Base-by-base conservation (phyloP, 2,113 vertebrate genomes). In the Dicentrarchus labrax region DNA sequence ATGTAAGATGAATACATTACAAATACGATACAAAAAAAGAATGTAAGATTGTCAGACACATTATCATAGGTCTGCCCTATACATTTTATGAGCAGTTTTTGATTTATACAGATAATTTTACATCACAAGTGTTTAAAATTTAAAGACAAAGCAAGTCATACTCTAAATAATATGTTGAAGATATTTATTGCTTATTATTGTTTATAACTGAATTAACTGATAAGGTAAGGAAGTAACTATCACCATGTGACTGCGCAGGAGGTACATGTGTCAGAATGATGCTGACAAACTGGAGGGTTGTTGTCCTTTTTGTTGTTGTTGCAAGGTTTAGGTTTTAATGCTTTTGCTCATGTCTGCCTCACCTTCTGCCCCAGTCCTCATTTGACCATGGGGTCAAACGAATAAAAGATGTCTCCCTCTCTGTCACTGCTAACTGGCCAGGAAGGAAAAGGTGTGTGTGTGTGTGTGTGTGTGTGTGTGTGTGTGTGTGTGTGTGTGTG, bases 381-480 rank as follows among this genome's bases (percentile, higher is more conserved):
- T 82, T 60, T 72, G 87, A 85, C 72, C 80, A 16, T 0, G 19
- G 50, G 88, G 88, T 88, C 90, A 91, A 83, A 80, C 72, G 4
- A 74, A 93, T 88, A 38, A 64, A 67, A 16, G 6, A 70, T 41
- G 50, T 21, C 56, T 81, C 30, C 78, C 53, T 76, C 72, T 47
- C 59, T 76, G 72, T 88, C 60, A 71, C 68, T 45, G 72, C 60
- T 84, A 65, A 83, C 50, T 57, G 41, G 24, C 76, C 21, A 86
- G 92, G 91, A 92, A 93, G 92, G 90, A 92, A 93, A 92, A 66
- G 67, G 66, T 70, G n/a, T 68, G 67, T 77, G 78, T 74, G 72
- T 73, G 76, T 81, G 64, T 84, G 76, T 75, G 72, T 73, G 45
- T 41, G 22, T n/a, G 65, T 69, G 21, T 66, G 66, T 51, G 68